A percentile compares a stretch with the other conserved stretches of the same genome.
Conservation (phyloP, 2,888 invertebrate genomes). For the Clivina fossor region DNA sequence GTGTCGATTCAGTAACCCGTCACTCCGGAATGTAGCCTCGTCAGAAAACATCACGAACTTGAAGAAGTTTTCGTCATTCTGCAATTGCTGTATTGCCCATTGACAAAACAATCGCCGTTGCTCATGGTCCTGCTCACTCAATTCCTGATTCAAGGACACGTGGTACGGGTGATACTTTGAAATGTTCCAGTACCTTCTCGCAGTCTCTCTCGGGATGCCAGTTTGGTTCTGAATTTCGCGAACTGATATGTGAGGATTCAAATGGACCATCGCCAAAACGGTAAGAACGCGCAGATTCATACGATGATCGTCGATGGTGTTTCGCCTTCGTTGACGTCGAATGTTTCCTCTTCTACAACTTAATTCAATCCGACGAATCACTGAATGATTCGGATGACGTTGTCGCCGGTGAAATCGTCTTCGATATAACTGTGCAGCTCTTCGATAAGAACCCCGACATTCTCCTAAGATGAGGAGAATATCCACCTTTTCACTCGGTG, state of each 20-base stretch:
- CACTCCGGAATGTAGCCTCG: neutral
- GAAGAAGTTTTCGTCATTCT: neutral
- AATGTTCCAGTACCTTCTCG: neutral
- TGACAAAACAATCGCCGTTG: neutral
- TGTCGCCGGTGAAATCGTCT: neutral
- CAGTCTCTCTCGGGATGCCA: neutral
- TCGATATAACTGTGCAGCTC: neutral
- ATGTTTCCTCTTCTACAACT: neutral
- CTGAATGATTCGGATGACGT: neutral
- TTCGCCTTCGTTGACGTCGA: neutral
- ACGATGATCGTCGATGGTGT: neutral
- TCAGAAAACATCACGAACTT: neutral
- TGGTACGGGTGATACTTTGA: neutral
- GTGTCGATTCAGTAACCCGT: neutral
- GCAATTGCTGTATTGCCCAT: neutral
- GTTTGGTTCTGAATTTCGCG: neutral
- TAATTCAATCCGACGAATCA: neutral
- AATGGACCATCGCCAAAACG: neutral
- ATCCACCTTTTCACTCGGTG: neutral
- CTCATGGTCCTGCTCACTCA: neutral
- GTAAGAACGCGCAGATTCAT: neutral
- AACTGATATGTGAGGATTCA: neutral
- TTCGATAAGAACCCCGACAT: neutral
- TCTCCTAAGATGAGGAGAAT: neutral
- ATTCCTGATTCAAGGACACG: neutral